These are phyloP conservation scores for Porphyrio hochstetteri DNA, from an alignment of 2,113 vertebrate species.

Conservation along the genomic window DNA sequence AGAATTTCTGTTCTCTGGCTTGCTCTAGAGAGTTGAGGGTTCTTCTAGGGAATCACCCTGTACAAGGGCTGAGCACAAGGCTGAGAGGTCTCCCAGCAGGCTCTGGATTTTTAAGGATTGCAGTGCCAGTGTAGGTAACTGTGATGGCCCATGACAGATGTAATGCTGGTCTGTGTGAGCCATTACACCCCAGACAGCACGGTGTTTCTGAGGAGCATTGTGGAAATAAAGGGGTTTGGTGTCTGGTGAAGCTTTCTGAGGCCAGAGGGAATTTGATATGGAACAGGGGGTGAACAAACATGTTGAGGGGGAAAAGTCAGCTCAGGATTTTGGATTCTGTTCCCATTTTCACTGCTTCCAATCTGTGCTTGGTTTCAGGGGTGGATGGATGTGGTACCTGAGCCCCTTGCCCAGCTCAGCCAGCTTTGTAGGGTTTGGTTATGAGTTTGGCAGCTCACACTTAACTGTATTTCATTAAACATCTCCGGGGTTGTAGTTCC, in stretches of 20 bases:
- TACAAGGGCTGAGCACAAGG: not conserved
- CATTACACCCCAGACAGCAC: not conserved
- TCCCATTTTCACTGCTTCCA: not conserved
- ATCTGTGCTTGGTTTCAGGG: not conserved
- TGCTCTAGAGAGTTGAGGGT: not conserved
- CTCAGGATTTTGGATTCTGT: not conserved
- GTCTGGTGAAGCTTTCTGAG: not conserved
- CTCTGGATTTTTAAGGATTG: no score
- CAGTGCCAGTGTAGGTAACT: no score
- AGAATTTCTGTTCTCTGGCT: not conserved
- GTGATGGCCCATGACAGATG: not conserved
- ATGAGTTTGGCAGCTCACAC: not conserved
- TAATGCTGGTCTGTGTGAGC: not conserved
- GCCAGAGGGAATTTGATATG: fast-evolving
- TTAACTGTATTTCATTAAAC: not conserved
- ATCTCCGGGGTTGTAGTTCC: not conserved
- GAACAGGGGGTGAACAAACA: not conserved
- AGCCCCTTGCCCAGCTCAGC: not conserved
- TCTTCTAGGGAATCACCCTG: not conserved
- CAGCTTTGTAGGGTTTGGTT: fast-evolving
- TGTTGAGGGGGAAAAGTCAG: not conserved
- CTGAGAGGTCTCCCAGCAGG: not conserved
- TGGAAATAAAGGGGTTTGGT: not conserved
- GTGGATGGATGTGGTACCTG: fast-evolving
- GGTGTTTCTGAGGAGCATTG: not conserved